Evolutionary conservation across 1,140 invertebrate genomes (phyloP), one percentile per base, ranked within the genome.

Genomic region (Ditylenchus dipsaci): DNA sequence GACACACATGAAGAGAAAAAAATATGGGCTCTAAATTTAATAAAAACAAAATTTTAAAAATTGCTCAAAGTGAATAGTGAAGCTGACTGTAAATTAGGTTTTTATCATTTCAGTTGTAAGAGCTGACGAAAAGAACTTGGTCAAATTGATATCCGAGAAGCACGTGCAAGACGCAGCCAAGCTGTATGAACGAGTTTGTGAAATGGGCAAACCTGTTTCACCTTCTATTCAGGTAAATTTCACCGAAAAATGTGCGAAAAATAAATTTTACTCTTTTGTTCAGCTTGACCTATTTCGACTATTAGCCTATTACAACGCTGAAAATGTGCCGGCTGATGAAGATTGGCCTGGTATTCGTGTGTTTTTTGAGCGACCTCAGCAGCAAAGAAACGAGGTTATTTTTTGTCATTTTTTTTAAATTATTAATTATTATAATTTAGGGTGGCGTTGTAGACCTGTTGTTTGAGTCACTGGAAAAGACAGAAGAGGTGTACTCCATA

Each of bases 321-420:
- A 76, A 59, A 45, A 78, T 65, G 23, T 67, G 11, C 76, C 76
- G 19, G 57, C 74, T 5, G n/a, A 38, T 0, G 75, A 77, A 33
- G 76, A 77, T 63, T 78, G 76, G 75, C 70, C 59, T 29, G 72
- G 75, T 27, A 63, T 76, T 15, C 56, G 75, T 27, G 63, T 43
- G 62, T 75, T 73, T 59, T 72, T 30, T 45, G 30, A 57, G 17
- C 23, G 27, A 33, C 43, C 7, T 1, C 11, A 47, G 29, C n/a
- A 47, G 56, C 45, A 73, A 0, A 43, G 61, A 43, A 23, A 53
- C 43, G 63, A 71, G 63, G 49, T 33, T 29, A 5, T 43, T 38
- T 17, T 3, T 38, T 38, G 13, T 56, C 30, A 26, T 70, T 71
- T 7, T 17, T 19, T 26, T 67, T 23, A 42, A 47, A 15, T 47